Conservation (phyloP, 2,888 invertebrate genomes). For the Pinctada fucata region DNA sequence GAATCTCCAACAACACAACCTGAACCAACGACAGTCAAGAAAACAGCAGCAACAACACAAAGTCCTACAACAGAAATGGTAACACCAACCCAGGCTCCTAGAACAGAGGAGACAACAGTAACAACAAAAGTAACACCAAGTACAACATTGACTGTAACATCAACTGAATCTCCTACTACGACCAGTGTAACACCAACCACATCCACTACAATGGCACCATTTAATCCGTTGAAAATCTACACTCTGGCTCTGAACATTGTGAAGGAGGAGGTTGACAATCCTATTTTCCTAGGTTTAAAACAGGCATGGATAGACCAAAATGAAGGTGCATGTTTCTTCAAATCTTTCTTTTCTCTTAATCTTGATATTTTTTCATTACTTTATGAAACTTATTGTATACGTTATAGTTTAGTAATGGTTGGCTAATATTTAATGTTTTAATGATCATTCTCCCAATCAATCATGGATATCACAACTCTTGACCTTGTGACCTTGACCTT, state of each 20-base stretch:
- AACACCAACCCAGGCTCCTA: background rate
- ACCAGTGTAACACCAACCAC: background rate
- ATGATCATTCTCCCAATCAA: no score
- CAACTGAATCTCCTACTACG: background rate
- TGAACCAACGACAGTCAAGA: background rate
- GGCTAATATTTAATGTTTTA: no score
- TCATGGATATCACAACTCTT: no score
- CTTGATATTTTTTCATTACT: background rate
- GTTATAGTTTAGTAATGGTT: background rate
- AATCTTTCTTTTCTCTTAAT: background rate
- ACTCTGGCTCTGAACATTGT: conserved; percentile 44
- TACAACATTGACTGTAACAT: background rate
- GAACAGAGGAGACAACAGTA: background rate
- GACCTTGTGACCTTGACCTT: no score
- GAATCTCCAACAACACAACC: conserved; percentile 5
- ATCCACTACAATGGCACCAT: background rate
- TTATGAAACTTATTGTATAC: background rate
- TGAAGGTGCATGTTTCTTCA: conserved; percentile 22
- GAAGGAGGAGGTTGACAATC: conserved; percentile 38
- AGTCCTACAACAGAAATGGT: conserved; percentile 1
- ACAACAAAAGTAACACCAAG: background rate
- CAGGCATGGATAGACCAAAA: conserved; percentile 27
- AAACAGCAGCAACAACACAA: background rate
- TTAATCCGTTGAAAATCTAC: conserved; percentile 11
- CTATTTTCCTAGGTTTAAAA: conserved; percentile 4